These are phyloP conservation scores for Punctoribates punctum DNA, from an alignment of 2,888 invertebrate species.

Conservation along the genomic window DNA sequence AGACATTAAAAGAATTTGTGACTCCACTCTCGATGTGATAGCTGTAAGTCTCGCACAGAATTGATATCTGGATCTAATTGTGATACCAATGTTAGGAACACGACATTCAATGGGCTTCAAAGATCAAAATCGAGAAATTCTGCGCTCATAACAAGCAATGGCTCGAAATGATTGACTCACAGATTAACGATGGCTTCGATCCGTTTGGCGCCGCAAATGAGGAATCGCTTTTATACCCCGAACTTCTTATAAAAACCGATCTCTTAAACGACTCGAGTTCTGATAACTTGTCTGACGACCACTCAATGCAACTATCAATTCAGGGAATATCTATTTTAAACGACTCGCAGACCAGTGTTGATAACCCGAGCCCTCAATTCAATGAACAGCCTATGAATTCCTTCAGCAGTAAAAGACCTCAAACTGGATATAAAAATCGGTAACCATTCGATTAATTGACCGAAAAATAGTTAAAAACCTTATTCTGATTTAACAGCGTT, in stretches of 20 bases:
- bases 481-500: neutral
- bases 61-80: neutral
- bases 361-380: neutral
- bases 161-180: slow-evolving; percentile 85
- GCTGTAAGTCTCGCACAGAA: slow-evolving; percentile 61
- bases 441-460: neutral
- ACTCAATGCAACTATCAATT: slow-evolving; percentile 25
- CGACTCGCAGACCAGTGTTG: neutral
- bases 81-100: slow-evolving; percentile 59
- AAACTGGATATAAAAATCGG: slow-evolving; percentile 27
- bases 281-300: slow-evolving; percentile 40
- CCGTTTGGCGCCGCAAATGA: neutral
- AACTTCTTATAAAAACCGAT: slow-evolving; percentile 38
- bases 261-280: slow-evolving; percentile 39
- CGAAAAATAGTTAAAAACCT: neutral
- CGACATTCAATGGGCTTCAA: slow-evolving; percentile 85
- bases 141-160: slow-evolving; percentile 98
- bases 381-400: neutral
- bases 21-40: slow-evolving; percentile 89
- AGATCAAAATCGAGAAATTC: slow-evolving; percentile 90
- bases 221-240: slow-evolving; percentile 38
- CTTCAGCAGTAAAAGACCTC: neutral
- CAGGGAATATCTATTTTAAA: neutral
- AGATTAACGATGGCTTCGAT: slow-evolving; percentile 46
- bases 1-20: slow-evolving; percentile 88